Percentiles rank a stretch among this genome's conserved stretches.
Evolutionary conservation across 2,888 invertebrate species (phyloP).

Genomic region (Gastracanthus pulcherrimus): DNA sequence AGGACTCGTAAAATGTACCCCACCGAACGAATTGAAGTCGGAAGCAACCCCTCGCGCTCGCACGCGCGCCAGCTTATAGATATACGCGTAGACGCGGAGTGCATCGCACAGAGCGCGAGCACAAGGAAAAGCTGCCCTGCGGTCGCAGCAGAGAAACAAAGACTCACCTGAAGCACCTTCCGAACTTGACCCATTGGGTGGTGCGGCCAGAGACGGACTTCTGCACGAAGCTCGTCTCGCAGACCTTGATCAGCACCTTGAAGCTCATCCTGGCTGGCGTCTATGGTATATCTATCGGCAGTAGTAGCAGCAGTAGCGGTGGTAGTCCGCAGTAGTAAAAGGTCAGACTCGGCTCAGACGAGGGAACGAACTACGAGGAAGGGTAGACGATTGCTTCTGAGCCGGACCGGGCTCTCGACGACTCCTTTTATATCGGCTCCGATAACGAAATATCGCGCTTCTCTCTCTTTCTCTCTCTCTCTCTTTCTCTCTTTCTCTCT

Average conservation of each 20-base stretch:
- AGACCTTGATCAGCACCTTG: conserved; percentile 69
- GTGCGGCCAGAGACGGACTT: conserved; percentile 59
- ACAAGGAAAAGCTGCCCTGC: too few relatives aligned
- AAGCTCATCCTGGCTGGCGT: conserved; percentile 66
- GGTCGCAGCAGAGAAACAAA: too few relatives aligned
- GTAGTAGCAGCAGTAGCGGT: not conserved
- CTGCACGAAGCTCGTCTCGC: conserved; percentile 64
- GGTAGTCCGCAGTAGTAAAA: not conserved
- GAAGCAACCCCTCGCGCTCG: too few relatives aligned
- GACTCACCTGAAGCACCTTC: conserved; percentile 70
- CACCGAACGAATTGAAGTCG: too few relatives aligned
- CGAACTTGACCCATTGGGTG: conserved; percentile 65
- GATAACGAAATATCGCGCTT: conserved; percentile 7
- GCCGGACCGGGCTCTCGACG: not conserved
- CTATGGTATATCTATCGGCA: too few relatives aligned
- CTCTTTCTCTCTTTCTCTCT: not conserved
- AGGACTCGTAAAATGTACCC: too few relatives aligned
- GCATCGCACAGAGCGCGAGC: too few relatives aligned
- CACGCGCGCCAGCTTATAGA: too few relatives aligned
- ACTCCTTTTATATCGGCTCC: conserved; percentile 32
- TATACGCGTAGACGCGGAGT: too few relatives aligned
- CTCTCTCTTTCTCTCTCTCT: not conserved
- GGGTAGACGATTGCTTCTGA: conserved; percentile 16
- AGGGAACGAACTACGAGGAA: not conserved
- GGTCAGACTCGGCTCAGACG: too few relatives aligned